Base-by-base conservation (phyloP, 1,140 invertebrate species). In the Drosophila aff. region DNA sequence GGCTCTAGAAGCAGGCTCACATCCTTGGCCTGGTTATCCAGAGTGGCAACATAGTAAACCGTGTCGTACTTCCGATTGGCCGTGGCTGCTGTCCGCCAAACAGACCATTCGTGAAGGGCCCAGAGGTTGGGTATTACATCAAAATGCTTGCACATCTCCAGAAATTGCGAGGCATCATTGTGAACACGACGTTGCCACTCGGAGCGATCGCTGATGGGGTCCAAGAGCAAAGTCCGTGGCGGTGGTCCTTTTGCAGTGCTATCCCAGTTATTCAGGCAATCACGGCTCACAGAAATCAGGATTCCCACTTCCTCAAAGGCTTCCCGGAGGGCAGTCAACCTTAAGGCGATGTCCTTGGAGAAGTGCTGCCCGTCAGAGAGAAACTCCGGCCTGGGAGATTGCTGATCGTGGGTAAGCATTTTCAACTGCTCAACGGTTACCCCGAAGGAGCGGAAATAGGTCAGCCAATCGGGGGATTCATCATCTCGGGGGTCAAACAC, bases 271-370 rank as follows among this genome's bases (percentile, higher is more conserved):
- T 10, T 61, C 16, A 26, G 46, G 33, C 9, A 44, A 5, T 23
- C 18, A 0, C 43, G 36, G 6, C 8, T 62, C 3, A 63, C 49
- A 77, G 96, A 97, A 4, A 98, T 92, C 8, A 98, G 93, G 57
- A 98, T 92, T 4, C 97, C 97, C 68, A 96, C 95, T 93, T 99
- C 97, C 93, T 99, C 97, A 94, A 99, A 99, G 31, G 97, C 97
- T 94, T 99, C 98, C 76, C 98, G 94, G 60, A 98, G 96, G 11
- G 97, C 97, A 68, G 96, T 95, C 69, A 99, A 96, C 74, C 97
- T 94, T 58, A 98, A 93, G 7, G 96, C 96, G 43, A 98, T 93
- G 91, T 97, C 96, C 91, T 94, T 94, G 13, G 78, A 89, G 21
- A 90, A 76, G 44, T 76, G 15, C 9, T 53, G 10, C 0, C 81